A percentile compares a stretch with the other conserved stretches of the same genome.
phyloP scores from a whole-genome alignment of 2,888 invertebrate genomes.

The Drosophila longiperda region DNA sequence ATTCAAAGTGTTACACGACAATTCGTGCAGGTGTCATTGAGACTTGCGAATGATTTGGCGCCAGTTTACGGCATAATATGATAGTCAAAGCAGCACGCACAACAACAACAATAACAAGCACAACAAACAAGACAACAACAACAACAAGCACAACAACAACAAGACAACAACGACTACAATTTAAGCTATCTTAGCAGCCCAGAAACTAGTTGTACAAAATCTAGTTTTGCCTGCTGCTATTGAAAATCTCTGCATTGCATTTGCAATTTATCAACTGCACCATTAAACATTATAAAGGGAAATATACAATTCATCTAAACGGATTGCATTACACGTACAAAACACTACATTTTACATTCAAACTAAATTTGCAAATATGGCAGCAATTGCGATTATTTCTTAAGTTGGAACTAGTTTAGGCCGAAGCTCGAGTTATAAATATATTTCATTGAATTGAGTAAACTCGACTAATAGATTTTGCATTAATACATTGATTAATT shows the following conservation, averaged over 20 bases:
- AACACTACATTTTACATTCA: not conserved
- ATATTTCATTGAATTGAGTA: not conserved
- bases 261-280: not conserved
- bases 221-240: not conserved
- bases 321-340: not conserved
- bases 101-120: slow-evolving; percentile 16
- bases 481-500: not conserved
- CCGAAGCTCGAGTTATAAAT: not conserved
- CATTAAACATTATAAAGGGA: not conserved
- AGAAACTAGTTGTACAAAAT: slow-evolving; percentile 12
- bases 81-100: slow-evolving; percentile 45
- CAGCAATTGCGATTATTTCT: not conserved
- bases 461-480: not conserved
- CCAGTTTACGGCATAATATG: slow-evolving; percentile 74
- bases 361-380: not conserved
- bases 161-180: slow-evolving; percentile 22
- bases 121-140: too few relatives aligned
- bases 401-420: not conserved
- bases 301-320: not conserved
- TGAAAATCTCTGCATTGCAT: not conserved
- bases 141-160: slow-evolving; percentile 29
- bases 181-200: slow-evolving; percentile 11
- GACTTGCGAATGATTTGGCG: slow-evolving; percentile 80
- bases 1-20: slow-evolving; percentile 79
- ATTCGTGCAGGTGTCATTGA: slow-evolving; percentile 79